phyloP scores from a whole-genome alignment of 53 echinoderm and acorn worm genomes.

The Holothuria scabra region DNA sequence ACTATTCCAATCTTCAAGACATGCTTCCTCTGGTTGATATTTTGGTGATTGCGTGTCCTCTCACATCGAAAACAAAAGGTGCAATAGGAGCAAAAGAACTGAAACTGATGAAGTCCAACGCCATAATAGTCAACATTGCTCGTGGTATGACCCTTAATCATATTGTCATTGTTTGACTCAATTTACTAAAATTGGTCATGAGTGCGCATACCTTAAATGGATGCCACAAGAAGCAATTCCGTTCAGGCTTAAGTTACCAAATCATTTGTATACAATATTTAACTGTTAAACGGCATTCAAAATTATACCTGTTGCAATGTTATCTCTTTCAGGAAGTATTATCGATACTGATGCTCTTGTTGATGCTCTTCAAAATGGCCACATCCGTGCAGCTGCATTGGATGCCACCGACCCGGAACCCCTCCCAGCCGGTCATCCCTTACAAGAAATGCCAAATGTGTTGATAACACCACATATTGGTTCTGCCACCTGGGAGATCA shows the following conservation, averaged over 20 bases:
- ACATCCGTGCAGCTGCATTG: constrained; percentile 44
- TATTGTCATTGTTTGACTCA: too few relatives aligned
- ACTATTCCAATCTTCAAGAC: constrained; percentile 42
- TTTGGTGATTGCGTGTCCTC: constrained; percentile 53
- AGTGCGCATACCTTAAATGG: too few relatives aligned
- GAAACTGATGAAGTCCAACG: constrained; percentile 58
- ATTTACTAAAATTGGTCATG: too few relatives aligned
- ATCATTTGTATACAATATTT: too few relatives aligned
- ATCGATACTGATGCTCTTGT: constrained; percentile 51
- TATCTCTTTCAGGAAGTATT: constrained; percentile 34
- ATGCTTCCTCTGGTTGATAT: constrained; percentile 65
- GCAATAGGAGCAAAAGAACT: constrained; percentile 50
- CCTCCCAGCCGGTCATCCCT: constrained; percentile 51
- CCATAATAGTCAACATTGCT: constrained; percentile 60
- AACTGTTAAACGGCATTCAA: too few relatives aligned
- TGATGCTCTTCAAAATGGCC: constrained; percentile 30
- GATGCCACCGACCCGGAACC: constrained; percentile 62
- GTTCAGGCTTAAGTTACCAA: too few relatives aligned
- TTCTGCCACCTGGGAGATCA: constrained; percentile 18
- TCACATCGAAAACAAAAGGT: constrained; percentile 47
- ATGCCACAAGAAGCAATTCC: too few relatives aligned
- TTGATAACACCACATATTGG: constrained; percentile 43
- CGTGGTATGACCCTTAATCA: constrained; percentile 50
- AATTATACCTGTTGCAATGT: too few relatives aligned
- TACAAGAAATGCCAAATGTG: constrained; percentile 54